Base-by-base conservation (phyloP, 2,113 vertebrate species). In the Heptranchias perlo region DNA sequence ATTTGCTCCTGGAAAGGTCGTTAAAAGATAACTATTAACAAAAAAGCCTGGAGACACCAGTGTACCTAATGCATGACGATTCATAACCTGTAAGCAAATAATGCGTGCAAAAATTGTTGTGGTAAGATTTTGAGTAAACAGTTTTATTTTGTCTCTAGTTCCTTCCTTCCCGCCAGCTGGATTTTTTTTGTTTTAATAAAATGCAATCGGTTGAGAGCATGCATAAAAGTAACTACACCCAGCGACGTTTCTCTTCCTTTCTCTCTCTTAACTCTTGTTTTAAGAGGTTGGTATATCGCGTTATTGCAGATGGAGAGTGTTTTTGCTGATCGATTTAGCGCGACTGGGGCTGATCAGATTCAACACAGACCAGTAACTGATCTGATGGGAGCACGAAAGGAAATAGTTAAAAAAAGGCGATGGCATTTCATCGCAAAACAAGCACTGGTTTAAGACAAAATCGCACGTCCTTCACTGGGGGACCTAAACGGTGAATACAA, bases 21-120 rank as follows among this genome's bases (percentile, higher is more conserved):
- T 94, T 94, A 35, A 95, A 95, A 93, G 62, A 95, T 69, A 73
- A 93, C 35, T 73, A 21, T 39, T 47, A 47, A 64, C 16, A 92
- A 35, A 64, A 65, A 16, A 94, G n/a, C 0, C 18, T 35, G 65
- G 44, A 49, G 62, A 49, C 65, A 95, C 5, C 35, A 44, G 23
- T 94, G 23, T 67, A 64, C n/a, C 92, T 94, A 73, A 65, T 95
- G 13, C 23, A 18, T 52, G 47, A 93, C 11, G 64, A 67, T 10
- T 31, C 23, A 16, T 31, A 52, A 95, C 39, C 64, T 73, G 39
- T 69, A 35, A 93, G 44, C 21, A 13, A 58, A 31, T 58, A 54
- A 91, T 44, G 39, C n/a, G 13, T 23, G 39, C 49, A 61, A 92
- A 8, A 54, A 1, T 14, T 35, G 54, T 54, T 13, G 2, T 44